These are phyloP conservation scores for Heterodera filipjevi DNA, from an alignment of 2,888 invertebrate genomes.

Conservation along the genomic window DNA sequence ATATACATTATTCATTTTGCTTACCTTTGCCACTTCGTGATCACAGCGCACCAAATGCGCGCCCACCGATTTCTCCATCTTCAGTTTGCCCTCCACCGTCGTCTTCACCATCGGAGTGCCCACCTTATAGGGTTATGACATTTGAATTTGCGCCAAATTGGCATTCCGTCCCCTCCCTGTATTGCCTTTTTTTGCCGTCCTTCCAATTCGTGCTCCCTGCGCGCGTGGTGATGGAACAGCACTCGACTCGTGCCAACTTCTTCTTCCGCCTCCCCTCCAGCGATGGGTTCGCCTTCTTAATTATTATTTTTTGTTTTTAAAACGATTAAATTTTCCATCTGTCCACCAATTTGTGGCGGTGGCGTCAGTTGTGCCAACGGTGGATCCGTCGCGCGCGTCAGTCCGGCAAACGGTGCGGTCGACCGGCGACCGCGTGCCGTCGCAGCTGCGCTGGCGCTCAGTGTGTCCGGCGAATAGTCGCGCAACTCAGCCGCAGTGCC, in stretches of 20 bases:
- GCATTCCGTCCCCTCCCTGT: background rate
- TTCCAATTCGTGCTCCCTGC: constrained; percentile 15
- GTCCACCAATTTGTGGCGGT: constrained; percentile 1
- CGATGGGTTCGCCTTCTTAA: background rate
- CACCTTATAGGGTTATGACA: background rate
- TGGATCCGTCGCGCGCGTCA: constrained; percentile 3
- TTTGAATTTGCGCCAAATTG: background rate
- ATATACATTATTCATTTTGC: background rate
- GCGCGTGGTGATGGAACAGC: constrained; percentile 1
- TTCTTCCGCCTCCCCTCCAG: background rate
- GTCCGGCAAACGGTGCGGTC: constrained; percentile 27
- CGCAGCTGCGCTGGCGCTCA: constrained; percentile 24
- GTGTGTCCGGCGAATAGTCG: constrained; percentile 23
- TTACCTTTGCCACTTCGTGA: constrained; percentile 44
- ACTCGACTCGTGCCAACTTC: background rate
- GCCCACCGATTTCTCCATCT: constrained; percentile 61
- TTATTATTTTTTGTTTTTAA: background rate
- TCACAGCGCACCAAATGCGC: constrained; percentile 40
- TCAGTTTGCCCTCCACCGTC: constrained; percentile 62
- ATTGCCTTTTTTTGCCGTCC: constrained; percentile 17
- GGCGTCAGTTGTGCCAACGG: constrained; percentile 17
- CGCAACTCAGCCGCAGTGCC: background rate
- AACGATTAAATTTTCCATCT: background rate
- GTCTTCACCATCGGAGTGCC: constrained; percentile 55
- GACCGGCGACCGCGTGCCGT: constrained; percentile 24